phyloP scores from a whole-genome alignment of 1,140 invertebrate species.

The Leptoteleia sp. region DNA sequence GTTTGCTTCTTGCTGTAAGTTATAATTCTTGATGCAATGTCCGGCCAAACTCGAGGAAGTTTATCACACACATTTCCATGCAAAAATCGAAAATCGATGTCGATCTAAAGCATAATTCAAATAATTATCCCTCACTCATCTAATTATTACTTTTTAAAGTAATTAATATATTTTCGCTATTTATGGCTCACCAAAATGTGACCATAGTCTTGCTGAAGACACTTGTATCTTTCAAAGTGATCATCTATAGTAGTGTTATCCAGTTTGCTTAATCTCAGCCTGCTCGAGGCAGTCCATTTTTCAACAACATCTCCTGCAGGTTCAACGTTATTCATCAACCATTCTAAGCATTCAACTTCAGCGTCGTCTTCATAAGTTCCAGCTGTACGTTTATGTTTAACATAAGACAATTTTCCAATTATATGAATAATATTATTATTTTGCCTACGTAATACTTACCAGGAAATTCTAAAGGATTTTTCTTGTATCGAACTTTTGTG shows the following conservation, averaged over 20 bases:
- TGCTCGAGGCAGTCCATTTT: conserved; percentile 55
- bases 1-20: conserved; percentile 54
- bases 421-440: no score
- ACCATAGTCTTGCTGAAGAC: conserved; percentile 54
- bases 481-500: conserved; percentile 53
- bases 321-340: conserved; percentile 47
- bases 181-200: conserved; percentile 50
- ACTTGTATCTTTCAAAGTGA: conserved; percentile 56
- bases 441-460: conserved; percentile 20
- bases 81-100: conserved; percentile 59
- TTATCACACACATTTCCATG: conserved; percentile 53
- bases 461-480: conserved; percentile 51
- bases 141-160: no score
- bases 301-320: conserved; percentile 43
- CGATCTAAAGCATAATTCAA: conserved; percentile 38
- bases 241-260: conserved; percentile 50
- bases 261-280: conserved; percentile 42
- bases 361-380: conserved; percentile 46
- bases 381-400: conserved; percentile 22
- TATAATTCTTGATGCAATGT: conserved; percentile 52
- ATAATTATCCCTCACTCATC: no score
- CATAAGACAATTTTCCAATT: no score
- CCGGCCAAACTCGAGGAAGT: conserved; percentile 41
- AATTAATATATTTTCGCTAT: neutral
- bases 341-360: conserved; percentile 48